Evolutionary conservation across 1,140 invertebrate species (phyloP), one percentile per base, ranked within the genome.

Genomic region (Drosophila kepulauana): DNA sequence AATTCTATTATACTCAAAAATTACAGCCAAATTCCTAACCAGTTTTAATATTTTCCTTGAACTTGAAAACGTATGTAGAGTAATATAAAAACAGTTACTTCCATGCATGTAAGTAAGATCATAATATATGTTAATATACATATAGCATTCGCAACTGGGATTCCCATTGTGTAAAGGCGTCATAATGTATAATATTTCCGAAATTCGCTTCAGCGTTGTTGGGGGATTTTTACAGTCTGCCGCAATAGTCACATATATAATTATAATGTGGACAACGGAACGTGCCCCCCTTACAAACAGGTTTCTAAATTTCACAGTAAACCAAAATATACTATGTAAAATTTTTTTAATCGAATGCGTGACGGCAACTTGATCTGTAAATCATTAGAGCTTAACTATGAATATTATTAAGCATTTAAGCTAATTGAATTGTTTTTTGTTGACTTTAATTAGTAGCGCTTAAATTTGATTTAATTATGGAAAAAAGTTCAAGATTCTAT

Each of bases 131-230:
- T 1, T 16, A 25, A 3, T 25, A 25, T 25, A 25, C 20, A 0
- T 10, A 7, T 10, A 43, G 41, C 13, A 13, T 13, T 13, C 11
- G 3, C 25, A 25, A 1, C 15, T 49, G 48, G 28, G 48, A 49
- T 11, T 49, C 48, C 20, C 48, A 49, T 49, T 49, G 15, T 1
- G 8, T 15, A 25, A 10, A 11, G 4, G 48, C 10, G 20, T 49
- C 48, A n/a, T 30, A 52, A 52, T 52, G 49, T 25, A 28, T 52
- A 52, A 35, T 54, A 35, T 13, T 54, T 35, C 30, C n/a, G 20
- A 52, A 33, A 52, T 13, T 52, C 0, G 5, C 49, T 56, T 38
- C 3, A 56, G 7, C 28, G n/a, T 52, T 13, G 48, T 7, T 25
- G 11, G 49, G 28, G 51, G 28, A 52, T 52, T 52, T 52, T 52